phyloP scores from a whole-genome alignment of 2,888 invertebrate species.

The Eumacrocentrus americanus region DNA sequence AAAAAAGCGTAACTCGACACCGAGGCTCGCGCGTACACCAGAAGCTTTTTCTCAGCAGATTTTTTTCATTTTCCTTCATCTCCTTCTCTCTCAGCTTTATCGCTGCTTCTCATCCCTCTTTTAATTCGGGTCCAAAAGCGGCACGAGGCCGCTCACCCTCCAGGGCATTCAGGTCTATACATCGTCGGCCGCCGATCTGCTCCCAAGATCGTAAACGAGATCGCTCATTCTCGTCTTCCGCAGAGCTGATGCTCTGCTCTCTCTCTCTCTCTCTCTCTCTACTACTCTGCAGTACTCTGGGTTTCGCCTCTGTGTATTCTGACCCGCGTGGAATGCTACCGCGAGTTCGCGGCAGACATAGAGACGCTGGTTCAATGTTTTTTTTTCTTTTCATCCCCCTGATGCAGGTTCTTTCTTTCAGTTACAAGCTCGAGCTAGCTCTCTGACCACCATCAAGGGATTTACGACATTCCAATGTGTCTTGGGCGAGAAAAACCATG shows the following conservation, averaged over 20 bases:
- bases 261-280: slow-evolving; percentile 1
- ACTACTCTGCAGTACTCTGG: too few relatives aligned
- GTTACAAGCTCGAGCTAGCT: slow-evolving; percentile 8
- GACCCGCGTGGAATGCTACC: background rate
- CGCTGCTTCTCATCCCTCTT: slow-evolving; percentile 27
- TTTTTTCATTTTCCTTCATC: slow-evolving; percentile 30
- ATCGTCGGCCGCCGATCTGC: slow-evolving; percentile 30
- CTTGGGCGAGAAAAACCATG: slow-evolving; percentile 40
- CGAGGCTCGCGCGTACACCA: slow-evolving; percentile 33
- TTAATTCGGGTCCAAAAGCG: slow-evolving; percentile 23
- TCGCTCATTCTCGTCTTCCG: slow-evolving; percentile 33
- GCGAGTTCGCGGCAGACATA: slow-evolving; percentile 6
- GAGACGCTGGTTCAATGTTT: slow-evolving; percentile 22
- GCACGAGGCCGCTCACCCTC: slow-evolving; percentile 35
- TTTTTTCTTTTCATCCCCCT: slow-evolving; percentile 25
- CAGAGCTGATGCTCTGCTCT: slow-evolving; percentile 11
- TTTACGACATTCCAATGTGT: slow-evolving; percentile 49
- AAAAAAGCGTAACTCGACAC: slow-evolving; percentile 36
- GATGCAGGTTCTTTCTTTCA: slow-evolving; percentile 19
- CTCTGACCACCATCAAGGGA: slow-evolving; percentile 33
- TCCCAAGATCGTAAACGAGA: slow-evolving; percentile 38
- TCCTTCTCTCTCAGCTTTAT: slow-evolving; percentile 30
- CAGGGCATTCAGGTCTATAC: slow-evolving; percentile 29
- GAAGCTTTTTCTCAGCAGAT: slow-evolving; percentile 34
- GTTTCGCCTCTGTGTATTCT: too few relatives aligned